These are phyloP conservation scores for Phenganax stokvisi DNA, from an alignment of 92 coral and sea anemone genomes.

Conservation along the genomic window DNA sequence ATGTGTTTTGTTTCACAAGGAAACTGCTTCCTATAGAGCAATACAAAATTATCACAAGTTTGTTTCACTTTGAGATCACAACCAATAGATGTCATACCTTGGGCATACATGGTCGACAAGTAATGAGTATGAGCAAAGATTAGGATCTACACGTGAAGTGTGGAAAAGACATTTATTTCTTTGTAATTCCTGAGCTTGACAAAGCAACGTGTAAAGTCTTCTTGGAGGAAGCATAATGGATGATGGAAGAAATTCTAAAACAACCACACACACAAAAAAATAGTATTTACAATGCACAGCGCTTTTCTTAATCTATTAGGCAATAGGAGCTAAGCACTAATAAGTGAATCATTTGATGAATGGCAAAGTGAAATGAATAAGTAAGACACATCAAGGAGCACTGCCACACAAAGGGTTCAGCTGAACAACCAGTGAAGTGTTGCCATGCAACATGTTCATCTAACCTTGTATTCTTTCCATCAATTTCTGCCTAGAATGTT, in stretches of 20 bases:
- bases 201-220: slow-evolving; percentile 79
- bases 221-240: slow-evolving; percentile 98
- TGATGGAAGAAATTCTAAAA: slow-evolving; percentile 87
- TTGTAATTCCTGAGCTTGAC: slow-evolving; percentile 90
- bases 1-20: slow-evolving; percentile 91
- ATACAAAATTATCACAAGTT: background rate
- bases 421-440: slow-evolving; percentile 15
- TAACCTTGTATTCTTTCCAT: slow-evolving; percentile 91
- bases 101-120: slow-evolving; percentile 87
- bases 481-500: slow-evolving; percentile 74
- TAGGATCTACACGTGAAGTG: slow-evolving; percentile 76
- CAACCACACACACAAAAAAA: background rate
- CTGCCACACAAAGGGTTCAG: background rate
- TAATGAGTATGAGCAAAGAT: slow-evolving; percentile 77
- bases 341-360: too few relatives aligned
- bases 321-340: background rate
- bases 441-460: background rate
- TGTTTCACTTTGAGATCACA: background rate
- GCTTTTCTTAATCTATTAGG: background rate
- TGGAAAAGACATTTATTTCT: slow-evolving; percentile 92
- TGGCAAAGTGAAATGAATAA: too few relatives aligned
- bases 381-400: too few relatives aligned
- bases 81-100: slow-evolving; percentile 48
- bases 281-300: background rate
- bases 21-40: slow-evolving; percentile 63